Conservation (phyloP, 2,113 vertebrate species). For the Laticauda colubrina region DNA sequence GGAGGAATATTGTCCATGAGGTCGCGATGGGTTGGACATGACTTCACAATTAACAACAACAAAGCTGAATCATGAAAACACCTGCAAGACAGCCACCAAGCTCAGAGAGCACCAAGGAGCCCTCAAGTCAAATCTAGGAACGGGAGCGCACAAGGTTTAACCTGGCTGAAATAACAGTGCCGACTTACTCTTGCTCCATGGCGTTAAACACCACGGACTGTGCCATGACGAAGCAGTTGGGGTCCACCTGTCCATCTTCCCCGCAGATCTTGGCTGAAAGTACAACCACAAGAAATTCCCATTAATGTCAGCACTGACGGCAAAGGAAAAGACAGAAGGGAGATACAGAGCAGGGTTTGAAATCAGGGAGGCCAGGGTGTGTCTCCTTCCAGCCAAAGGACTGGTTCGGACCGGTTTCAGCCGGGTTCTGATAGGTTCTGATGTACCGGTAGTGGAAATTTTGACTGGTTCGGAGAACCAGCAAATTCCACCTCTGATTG, state of each 20-base stretch:
- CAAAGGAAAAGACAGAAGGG: background rate
- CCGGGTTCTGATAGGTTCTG: too few species aligned
- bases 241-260: slow-evolving; percentile 96
- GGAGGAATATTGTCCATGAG: too few species aligned
- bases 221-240: slow-evolving; percentile 93
- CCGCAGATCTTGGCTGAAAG: slow-evolving; percentile 95
- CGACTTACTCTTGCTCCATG: slow-evolving; percentile 94
- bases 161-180: background rate
- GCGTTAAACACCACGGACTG: slow-evolving; percentile 86
- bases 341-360: background rate
- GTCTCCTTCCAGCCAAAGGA: too few species aligned
- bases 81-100: too few species aligned
- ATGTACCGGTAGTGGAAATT: too few species aligned
- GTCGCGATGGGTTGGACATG: too few species aligned
- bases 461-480: too few species aligned
- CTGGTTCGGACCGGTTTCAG: too few species aligned
- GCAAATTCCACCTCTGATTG: too few species aligned
- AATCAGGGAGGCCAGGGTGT: background rate
- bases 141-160: background rate
- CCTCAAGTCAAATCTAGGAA: background rate
- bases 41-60: too few species aligned
- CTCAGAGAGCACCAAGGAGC: too few species aligned
- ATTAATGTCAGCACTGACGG: background rate
- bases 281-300: background rate
- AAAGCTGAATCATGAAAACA: too few species aligned